Evolutionary conservation across 2,888 invertebrate species (phyloP), one percentile per base, ranked within the genome.

Genomic region (Chaetoderma sp.): DNA sequence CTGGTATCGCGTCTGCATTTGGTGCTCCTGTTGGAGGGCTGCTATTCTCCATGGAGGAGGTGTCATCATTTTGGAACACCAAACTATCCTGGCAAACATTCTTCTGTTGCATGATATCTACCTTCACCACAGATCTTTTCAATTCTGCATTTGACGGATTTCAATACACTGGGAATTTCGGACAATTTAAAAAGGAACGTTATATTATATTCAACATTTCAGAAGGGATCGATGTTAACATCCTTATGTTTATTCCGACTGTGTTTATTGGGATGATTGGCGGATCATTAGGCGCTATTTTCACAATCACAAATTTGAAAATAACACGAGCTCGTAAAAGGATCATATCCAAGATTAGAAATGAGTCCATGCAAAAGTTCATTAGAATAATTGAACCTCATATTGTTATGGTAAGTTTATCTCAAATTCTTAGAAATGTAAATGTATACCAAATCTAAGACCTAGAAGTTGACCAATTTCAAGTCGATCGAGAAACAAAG

Each of bases 21-120:
- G 86, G 86, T 5, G 86, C 88, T 4, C 88, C 88, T 1, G 86
- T 88, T 1, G 87, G 87, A 8, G 88, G 87, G 4, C 76, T 88
- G 44, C 77, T 87, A 39, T 88, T 87, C 70, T 86, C 86, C 50
- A 87, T 88, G 86, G 88, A 88, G 72, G 88, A 88, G 72, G 87
- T 87, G 36, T 86, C 87, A 0, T 87, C 87, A 4, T 87, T 87
- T 74, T 88, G 88, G 88, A 84, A 84, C 13, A 82, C 82, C 60
- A 84, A 84, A 30, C 73, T 88, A 50, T 84, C 87, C 6, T 88
- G 88, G 88, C 86, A 87, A 78, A 86, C 86, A 21, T 88, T 88
- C 73, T 88, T 88, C 68, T 87, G 87, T 64, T 87, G 87, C 68
- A 87, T 88, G 79, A 74, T 88, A 33, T 78, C 85, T n/a, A 78